Evolutionary conservation across 1,140 invertebrate genomes (phyloP), one percentile per base, ranked within the genome.

Genomic region (Euwallacea similis): DNA sequence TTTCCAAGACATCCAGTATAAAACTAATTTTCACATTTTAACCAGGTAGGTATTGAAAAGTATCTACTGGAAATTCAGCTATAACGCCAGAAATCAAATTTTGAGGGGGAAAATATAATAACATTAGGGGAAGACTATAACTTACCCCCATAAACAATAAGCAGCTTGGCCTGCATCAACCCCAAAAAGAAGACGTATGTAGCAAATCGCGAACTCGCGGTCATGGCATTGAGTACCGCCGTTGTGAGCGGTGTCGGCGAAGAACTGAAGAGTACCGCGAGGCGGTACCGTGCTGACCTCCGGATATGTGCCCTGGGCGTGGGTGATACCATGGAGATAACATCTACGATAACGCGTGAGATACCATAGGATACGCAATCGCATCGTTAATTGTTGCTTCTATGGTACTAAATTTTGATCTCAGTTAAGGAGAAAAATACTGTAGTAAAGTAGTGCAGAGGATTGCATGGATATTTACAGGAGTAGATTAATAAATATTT

Each of bases 221-320:
- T 66, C 54, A 56, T 58, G 33, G 64, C 54, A 41, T 43, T 15
- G 8, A 16, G 64, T 44, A 58, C 54, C 54, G 16, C 53, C 54
- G 42, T 56, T 56, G 42, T 54, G 21, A 65, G 41, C 54, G 64
- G 42, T 58, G 64, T 44, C 64, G 64, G 53, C 54, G 41, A 66
- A 58, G 64, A 58, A 66, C 64, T 66, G 54, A 65, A 65, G 64
- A 66, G 41, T 15, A 66, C 64, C 54, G 21, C 54, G 53, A 66
- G 16, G 15, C 41, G 13, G 46, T 53, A 65, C 46, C 63, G 44
- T 13, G 63, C 21, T 65, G 64, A 66, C 64, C 64, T 66, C 64
- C 64, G 64, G 64, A 58, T 58, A 66, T 46, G 42, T 66, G 63
- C 64, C 64, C 64, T 44, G 15, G 53, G 42, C 53, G 64, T 55